Evolutionary conservation across 2,888 invertebrate species (phyloP).

Genomic region (Bursaphelenchus okinawaensis): DNA sequence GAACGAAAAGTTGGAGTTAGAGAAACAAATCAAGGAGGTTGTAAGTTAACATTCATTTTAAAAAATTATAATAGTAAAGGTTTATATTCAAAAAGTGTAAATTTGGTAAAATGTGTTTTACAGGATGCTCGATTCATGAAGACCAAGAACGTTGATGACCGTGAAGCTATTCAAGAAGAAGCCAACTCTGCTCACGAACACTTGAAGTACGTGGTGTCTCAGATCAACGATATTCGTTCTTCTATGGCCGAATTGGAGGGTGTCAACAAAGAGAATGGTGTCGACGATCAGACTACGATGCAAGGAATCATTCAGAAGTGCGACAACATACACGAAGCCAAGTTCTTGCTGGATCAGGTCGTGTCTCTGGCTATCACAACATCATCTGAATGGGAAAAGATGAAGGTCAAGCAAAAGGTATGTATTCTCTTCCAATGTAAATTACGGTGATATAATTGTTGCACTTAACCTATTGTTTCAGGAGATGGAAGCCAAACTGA

Average conservation of each 20-base stretch:
- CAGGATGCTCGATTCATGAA: neutral
- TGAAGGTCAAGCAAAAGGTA: neutral
- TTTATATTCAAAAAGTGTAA: no score
- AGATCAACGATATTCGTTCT: conserved; percentile 2
- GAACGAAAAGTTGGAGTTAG: conserved; percentile 3
- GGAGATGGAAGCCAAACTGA: conserved; percentile 6
- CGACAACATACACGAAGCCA: conserved; percentile 7
- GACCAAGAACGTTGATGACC: conserved; percentile 1
- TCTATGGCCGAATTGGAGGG: conserved; percentile 7
- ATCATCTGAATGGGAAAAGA: conserved; percentile 5
- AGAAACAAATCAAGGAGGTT: neutral
- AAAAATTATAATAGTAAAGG: no score
- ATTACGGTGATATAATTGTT: neutral
- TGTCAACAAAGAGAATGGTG: conserved; percentile 4
- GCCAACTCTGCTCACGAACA: conserved; percentile 1
- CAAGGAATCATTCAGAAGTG: conserved; percentile 1
- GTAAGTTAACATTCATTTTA: neutral
- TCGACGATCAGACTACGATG: neutral
- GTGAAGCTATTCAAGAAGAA: conserved; percentile 5
- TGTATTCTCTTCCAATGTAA: neutral
- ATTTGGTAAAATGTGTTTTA: no score
- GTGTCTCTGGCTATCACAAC: neutral
- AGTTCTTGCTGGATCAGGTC: conserved; percentile 4
- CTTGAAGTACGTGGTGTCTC: conserved; percentile 4
- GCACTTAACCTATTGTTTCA: neutral